Percentiles rank a stretch among this genome's conserved stretches.
Conservation (phyloP, 2,888 invertebrate species). For the Molorchus minor region DNA sequence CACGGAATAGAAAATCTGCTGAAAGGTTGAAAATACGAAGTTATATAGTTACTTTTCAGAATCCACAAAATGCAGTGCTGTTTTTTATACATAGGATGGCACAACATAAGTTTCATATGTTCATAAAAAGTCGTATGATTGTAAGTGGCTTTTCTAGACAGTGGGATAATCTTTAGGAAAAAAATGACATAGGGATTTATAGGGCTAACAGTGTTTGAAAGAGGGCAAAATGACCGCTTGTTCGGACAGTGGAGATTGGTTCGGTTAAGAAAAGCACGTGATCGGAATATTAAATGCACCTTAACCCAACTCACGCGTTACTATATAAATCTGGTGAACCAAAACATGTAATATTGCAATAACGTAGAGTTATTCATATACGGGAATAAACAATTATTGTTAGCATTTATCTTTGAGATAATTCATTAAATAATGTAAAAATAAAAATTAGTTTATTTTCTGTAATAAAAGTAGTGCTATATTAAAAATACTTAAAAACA, state of each 20-base stretch:
- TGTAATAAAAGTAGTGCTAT: too few relatives aligned
- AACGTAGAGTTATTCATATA: too few relatives aligned
- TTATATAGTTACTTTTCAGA: too few relatives aligned
- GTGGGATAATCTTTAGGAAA: slow-evolving; percentile 55
- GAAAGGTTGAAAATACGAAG: too few relatives aligned
- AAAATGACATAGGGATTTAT: slow-evolving; percentile 59
- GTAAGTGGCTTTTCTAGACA: slow-evolving; percentile 61
- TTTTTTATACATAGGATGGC: slow-evolving; percentile 25
- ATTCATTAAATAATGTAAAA: too few relatives aligned
- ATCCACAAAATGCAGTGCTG: not conserved
- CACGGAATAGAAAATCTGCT: too few relatives aligned
- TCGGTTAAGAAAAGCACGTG: slow-evolving; percentile 57
- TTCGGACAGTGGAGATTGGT: slow-evolving; percentile 59
- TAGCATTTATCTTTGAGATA: too few relatives aligned
- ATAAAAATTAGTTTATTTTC: too few relatives aligned
- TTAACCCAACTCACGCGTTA: slow-evolving; percentile 8
- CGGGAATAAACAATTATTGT: too few relatives aligned
- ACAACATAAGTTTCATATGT: slow-evolving; percentile 52
- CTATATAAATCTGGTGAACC: slow-evolving; percentile 14
- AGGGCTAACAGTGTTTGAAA: slow-evolving; percentile 59
- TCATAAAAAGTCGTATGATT: slow-evolving; percentile 62
- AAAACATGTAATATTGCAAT: slow-evolving; percentile 10
- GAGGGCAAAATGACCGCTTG: slow-evolving; percentile 54
- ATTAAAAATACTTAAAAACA: too few relatives aligned
- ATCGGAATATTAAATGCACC: slow-evolving; percentile 46